Evolutionary conservation across 2,797 vertebrate genomes (phyloP), one percentile per base, ranked within the genome.

Genomic region (Cetoscarus ocellatus): DNA sequence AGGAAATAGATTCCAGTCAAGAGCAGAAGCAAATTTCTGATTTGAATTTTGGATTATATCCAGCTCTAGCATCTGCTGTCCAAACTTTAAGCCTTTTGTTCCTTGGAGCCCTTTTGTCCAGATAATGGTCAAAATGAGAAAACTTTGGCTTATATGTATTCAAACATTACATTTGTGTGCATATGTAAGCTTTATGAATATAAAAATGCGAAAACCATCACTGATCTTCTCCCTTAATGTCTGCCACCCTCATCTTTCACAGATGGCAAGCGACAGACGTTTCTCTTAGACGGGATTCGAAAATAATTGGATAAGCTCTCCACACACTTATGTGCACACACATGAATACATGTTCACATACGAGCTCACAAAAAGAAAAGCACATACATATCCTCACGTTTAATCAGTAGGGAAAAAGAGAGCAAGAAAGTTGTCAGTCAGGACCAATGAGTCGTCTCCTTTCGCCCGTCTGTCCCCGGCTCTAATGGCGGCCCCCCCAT

Each of bases 231-330:
- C 64, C 63, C 72, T 88, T 90, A 86, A 89, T 82, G 79, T 83
- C 80, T 86, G 73, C 87, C 83, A 80, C 79, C 73, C 81, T 91
- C 87, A 76, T 90, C 84, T 79, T 84, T 71, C 81, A 76, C 92
- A 93, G 93, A 93, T 93, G 91, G 91, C 81, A 78, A 72, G 71
- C 84, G 89, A 85, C 92, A 93, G 91, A 92, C 83, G 87, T 84
- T 91, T 87, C 73, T 85, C 71, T 87, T 70, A 82, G 88, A 93
- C 83, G 85, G 73, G 79, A 87, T 90, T 90, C 59, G 47, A 85
- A 91, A 92, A 91, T 92, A 93, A 93, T 94, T 93, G 87, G 89
- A 92, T 82, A 88, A 92, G 85, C 84, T 62, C 59, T 54, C 34
- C 17, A 39, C 68, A 34, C 38, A 35, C 51, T 44, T 54, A 34